A percentile compares a stretch with the other conserved stretches of the same genome.
Conservation (phyloP, 2,113 vertebrate genomes). For the Noturus placidus region DNA sequence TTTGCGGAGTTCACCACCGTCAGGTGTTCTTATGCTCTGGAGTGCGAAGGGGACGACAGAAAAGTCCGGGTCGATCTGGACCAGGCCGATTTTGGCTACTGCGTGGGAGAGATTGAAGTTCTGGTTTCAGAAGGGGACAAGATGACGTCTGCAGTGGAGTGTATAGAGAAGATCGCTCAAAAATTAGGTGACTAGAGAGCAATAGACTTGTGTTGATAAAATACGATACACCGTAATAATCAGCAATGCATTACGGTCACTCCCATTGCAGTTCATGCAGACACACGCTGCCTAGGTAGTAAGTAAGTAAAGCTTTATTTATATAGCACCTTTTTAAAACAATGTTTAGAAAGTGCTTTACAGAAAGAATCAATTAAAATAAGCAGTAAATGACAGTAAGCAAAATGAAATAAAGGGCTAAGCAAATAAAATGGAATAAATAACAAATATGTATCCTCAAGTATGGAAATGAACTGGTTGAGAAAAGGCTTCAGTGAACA, state of each 20-base stretch:
- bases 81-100: slow-evolving; percentile 75
- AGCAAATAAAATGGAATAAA: no score
- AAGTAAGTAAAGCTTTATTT: no score
- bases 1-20: slow-evolving; percentile 73
- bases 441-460: no score
- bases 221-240: not conserved
- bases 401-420: no score
- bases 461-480: no score
- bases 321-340: no score
- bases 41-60: slow-evolving; percentile 51
- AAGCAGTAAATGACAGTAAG: no score
- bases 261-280: not conserved
- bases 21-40: slow-evolving; percentile 65
- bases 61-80: slow-evolving; percentile 71
- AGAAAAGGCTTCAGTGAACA: no score
- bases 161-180: slow-evolving; percentile 63
- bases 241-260: not conserved
- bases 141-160: slow-evolving; percentile 64
- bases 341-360: no score
- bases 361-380: no score
- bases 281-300: not conserved
- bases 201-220: not conserved
- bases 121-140: slow-evolving; percentile 69
- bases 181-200: slow-evolving; percentile 66
- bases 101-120: slow-evolving; percentile 76